phyloP scores from a whole-genome alignment of 2,113 vertebrate genomes.

The Ctenomys sociabilis region DNA sequence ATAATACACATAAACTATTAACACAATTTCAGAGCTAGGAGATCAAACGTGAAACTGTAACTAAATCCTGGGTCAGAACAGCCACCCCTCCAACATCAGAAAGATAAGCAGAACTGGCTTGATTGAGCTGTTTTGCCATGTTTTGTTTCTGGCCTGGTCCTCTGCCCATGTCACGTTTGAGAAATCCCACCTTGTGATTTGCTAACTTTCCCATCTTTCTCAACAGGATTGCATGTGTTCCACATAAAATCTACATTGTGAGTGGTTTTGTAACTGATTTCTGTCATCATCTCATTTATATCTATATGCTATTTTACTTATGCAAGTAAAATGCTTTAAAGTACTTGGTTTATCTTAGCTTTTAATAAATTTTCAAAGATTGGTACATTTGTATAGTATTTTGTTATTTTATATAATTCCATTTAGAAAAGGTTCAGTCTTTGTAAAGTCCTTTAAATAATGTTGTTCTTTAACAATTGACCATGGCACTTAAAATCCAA shows the following conservation, averaged over 20 bases:
- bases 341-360: not conserved
- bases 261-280: not conserved
- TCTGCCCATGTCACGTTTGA: not conserved
- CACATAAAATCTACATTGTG: not conserved
- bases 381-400: not conserved
- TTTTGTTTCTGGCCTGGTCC: not conserved
- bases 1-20: not conserved
- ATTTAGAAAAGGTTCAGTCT: slow-evolving; percentile 3
- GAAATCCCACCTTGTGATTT: not conserved
- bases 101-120: not conserved
- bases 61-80: not conserved
- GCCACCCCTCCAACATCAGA: not conserved
- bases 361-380: not conserved
- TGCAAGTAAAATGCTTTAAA: not conserved
- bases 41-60: not conserved
- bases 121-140: not conserved
- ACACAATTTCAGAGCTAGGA: not conserved
- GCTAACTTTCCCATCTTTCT: not conserved
- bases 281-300: not conserved
- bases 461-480: slow-evolving; percentile 68
- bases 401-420: slow-evolving; percentile 27
- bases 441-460: slow-evolving; percentile 66
- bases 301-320: not conserved
- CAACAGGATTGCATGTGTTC: not conserved
- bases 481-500: slow-evolving; percentile 63